Evolutionary conservation across 53 echinoderm and acorn worm species (phyloP), one percentile per base, ranked within the genome.

Genomic region (Arbacia lixula): DNA sequence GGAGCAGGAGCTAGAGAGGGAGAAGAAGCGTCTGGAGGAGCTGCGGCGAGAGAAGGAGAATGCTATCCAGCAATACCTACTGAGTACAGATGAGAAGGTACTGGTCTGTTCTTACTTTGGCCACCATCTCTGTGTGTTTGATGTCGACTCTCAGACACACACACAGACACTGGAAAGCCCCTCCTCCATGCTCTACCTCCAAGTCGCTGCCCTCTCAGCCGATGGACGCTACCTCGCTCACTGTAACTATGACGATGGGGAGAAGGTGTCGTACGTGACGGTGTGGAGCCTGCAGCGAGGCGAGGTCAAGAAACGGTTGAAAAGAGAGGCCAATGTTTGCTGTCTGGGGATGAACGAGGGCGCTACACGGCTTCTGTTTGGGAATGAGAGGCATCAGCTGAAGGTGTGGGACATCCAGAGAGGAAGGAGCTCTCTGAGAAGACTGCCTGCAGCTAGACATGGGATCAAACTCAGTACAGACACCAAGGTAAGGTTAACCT

Each of bases 61-160:
- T 27, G 90, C 97, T 12, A 96, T 96, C 34, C 94, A 91, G 71
- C 93, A 96, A 67, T 96, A 86, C 53, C 16, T 91, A 26, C 77
- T 96, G 86, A 96, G 93, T 67, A 17, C 56, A 33, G 97, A 94
- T 31, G 97, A 96, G 54, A 83, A 57, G 39, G 77, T 96, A 14
- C 84, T 96, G 21, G 94, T 96, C 20, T 91, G 93, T 31, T 96
- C 94, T 8, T 94, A 94, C 65, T 96, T 96, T 53, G 93, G 91
- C 1, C 97, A 96, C 62, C 97, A 96, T 64, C 85, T 96, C 85
- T 92, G 91, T 33, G 94, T 96, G 17, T 96, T 96, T 62, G 79
- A 96, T 24, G 90, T 94, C 5, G 85, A 72, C 12, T 86, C 86
- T 0, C 93, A 96, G 75, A 78, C 68, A 10, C 97, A 96, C 56